Base-by-base conservation (phyloP, 2,888 invertebrate species). In the Halocaridina rubra region DNA sequence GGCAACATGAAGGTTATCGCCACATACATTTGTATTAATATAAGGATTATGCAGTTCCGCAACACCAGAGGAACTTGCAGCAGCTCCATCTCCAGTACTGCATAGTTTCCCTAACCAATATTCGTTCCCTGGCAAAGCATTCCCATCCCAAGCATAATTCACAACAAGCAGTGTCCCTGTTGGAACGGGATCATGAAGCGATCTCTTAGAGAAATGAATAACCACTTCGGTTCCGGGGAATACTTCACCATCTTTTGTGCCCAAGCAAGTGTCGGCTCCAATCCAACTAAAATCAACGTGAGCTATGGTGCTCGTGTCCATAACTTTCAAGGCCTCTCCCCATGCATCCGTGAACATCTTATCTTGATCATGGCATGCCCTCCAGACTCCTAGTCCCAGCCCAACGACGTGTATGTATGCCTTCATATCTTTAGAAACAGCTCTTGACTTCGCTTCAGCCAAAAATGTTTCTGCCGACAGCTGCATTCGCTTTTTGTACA, bases 71-170 rank as follows among this genome's bases (percentile, higher is more conserved):
- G 93, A 93, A 79, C 93, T 92, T 0, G 94, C 94, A 0, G 94
- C 93, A 0, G 94, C 94, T 0, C 94, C 93, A 89, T 94, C 94
- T 0, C 94, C 93, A 0, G 93, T 93, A 0, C 92, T 90, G 0
- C 91, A 90, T 2, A 94, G 89, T 79, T 91, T 92, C 22, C 93
- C 93, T 2, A 90, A 89, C 95, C 95, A 95, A 90, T 94, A 95
- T 89, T 95, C 95, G 89, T 95, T 95, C 67, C 95, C 95, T 0
- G 95, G 95, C 82, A 94, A 92, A 0, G 95, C 93, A 89, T 95
- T 95, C 7, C 94, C 93, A 89, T 95, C 95, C 94, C 94, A 94
- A 0, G 95, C 94, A 89, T 95, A 95, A 0, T 94, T 94, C 33
- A 94, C 93, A 0, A 94, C 92, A 19, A 94, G 90, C 7, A 92